A percentile compares a stretch with the other conserved stretches of the same genome.
These are phyloP conservation scores for Cardiocondyla obscurior DNA, from an alignment of 1,140 invertebrate species.

Conservation along the genomic window DNA sequence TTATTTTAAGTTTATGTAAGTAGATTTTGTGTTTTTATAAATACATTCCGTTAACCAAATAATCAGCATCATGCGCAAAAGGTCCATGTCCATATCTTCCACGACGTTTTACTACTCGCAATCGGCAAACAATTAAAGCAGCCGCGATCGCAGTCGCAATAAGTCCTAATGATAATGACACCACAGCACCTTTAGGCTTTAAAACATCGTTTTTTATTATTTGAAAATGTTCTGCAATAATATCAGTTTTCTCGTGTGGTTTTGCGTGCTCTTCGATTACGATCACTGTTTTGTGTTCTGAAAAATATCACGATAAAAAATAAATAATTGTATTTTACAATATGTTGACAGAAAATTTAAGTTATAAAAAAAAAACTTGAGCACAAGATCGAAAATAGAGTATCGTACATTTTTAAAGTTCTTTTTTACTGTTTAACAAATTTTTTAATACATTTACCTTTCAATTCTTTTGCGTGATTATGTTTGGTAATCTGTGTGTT, in stretches of 20 bases:
- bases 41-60: constrained; percentile 99
- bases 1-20: constrained; percentile 12
- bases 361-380: not conserved
- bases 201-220: constrained; percentile 86
- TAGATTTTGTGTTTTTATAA: constrained; percentile 86
- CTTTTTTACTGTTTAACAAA: not conserved
- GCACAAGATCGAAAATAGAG: not conserved
- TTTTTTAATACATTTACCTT: constrained; percentile 52
- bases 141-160: constrained; percentile 87
- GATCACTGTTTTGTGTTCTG: constrained; percentile 69
- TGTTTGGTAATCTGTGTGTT: constrained; percentile 47
- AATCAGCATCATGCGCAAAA: constrained; percentile 97
- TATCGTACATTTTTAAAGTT: not conserved
- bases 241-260: constrained; percentile 36
- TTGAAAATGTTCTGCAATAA: constrained; percentile 63
- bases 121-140: constrained; percentile 92
- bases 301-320: not conserved
- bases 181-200: constrained; percentile 91
- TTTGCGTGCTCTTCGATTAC: constrained; percentile 70
- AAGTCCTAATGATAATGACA: constrained; percentile 89
- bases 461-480: constrained; percentile 57
- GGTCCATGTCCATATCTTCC: constrained; percentile 91
- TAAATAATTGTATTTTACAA: constrained; percentile 6
- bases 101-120: constrained; percentile 89
- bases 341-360: not conserved